Percentiles rank a stretch among this genome's conserved stretches.
Conservation (phyloP, 2,113 vertebrate genomes). For the Dipodomys merriami region DNA sequence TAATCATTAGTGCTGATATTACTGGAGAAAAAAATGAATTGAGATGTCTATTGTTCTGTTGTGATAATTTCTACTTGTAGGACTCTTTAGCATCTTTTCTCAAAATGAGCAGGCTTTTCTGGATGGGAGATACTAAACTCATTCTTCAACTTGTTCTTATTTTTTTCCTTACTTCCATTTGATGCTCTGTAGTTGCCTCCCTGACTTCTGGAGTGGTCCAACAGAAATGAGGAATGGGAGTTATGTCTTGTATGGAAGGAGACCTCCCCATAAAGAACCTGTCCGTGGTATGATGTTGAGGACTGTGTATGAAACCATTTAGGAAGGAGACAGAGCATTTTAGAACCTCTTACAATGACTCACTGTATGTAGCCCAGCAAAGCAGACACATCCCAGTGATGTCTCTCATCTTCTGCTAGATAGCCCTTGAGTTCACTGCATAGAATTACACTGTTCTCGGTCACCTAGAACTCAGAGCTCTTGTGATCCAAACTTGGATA, state of each 20-base stretch:
- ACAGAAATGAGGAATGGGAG: rapidly evolving
- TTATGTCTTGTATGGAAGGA: background rate
- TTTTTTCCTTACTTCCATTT: background rate
- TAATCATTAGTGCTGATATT: slow-evolving; percentile 15
- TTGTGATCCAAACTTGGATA: background rate
- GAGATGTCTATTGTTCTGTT: background rate
- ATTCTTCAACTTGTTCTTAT: background rate
- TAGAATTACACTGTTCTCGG: background rate
- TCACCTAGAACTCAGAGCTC: background rate
- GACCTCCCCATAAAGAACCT: background rate
- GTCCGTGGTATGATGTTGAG: background rate
- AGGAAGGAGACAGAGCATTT: background rate
- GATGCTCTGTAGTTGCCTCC: background rate
- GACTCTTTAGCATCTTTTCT: slow-evolving; percentile 20
- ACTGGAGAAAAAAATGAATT: slow-evolving; percentile 23
- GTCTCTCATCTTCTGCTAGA: background rate
- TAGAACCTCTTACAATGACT: background rate
- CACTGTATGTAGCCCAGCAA: background rate
- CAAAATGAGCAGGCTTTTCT: background rate
- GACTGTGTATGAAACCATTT: background rate
- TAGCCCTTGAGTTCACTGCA: rapidly evolving
- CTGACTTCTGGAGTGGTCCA: background rate
- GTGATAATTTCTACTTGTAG: slow-evolving; percentile 19
- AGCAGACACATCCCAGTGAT: background rate
- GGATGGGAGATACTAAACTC: background rate